Evolutionary conservation across 2,888 invertebrate species (phyloP).

Genomic region (Meta bourneti): DNA sequence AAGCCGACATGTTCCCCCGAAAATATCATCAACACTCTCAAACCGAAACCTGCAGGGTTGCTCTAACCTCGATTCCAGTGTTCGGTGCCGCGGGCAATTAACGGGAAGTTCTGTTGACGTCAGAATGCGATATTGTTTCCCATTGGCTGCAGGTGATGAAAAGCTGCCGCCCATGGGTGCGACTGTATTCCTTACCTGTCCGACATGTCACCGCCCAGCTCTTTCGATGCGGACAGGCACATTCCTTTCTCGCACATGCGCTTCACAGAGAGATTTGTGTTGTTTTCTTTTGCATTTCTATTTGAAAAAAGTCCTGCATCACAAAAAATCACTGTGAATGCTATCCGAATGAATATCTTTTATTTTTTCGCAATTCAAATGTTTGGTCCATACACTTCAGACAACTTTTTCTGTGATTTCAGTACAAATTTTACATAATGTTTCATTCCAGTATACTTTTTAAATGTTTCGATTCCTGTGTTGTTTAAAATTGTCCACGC

Average conservation of each 20-base stretch:
- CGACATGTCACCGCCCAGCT: conserved; percentile 43
- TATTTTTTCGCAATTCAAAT: no score
- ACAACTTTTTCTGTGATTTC: no score
- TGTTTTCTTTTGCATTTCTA: no score
- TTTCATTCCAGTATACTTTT: no score
- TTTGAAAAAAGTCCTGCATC: no score
- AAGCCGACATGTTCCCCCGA: neutral
- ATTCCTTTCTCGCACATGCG: neutral
- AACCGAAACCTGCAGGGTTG: conserved; percentile 36
- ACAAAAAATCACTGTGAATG: no score
- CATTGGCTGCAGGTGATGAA: conserved; percentile 72
- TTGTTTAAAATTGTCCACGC: no score
- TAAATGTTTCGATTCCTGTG: no score
- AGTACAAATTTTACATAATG: no score
- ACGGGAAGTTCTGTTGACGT: conserved; percentile 55
- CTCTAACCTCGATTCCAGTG: conserved; percentile 17
- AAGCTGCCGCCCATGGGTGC: conserved; percentile 57
- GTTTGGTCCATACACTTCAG: no score
- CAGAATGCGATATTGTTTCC: conserved; percentile 32
- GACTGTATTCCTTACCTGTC: conserved; percentile 55
- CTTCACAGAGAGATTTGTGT: no score
- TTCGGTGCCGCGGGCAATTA: conserved; percentile 50
- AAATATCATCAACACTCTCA: conserved; percentile 14
- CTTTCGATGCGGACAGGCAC: neutral
- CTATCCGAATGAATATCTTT: no score